phyloP scores from a whole-genome alignment of 2,888 invertebrate species.

The Chymomyza fuscimana region DNA sequence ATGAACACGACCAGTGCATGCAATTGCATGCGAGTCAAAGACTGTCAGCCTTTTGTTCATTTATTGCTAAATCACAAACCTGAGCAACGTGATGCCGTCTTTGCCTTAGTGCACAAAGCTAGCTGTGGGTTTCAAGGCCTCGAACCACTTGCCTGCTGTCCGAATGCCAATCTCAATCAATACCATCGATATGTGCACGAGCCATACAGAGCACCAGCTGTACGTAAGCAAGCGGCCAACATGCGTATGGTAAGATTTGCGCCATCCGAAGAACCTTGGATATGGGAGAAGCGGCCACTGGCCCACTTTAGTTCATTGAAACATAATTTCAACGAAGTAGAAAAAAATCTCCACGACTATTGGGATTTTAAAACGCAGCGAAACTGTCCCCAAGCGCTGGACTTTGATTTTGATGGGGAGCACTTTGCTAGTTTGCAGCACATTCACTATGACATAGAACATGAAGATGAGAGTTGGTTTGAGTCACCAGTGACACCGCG shows the following conservation, averaged over 20 bases:
- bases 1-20: slow-evolving; percentile 47
- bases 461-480: slow-evolving; percentile 19
- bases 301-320: slow-evolving; percentile 4
- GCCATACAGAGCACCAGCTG: slow-evolving; percentile 8
- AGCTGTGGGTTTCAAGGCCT: slow-evolving; percentile 70
- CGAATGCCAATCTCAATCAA: slow-evolving; percentile 16
- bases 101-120: slow-evolving; percentile 59
- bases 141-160: slow-evolving; percentile 74
- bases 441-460: slow-evolving; percentile 49
- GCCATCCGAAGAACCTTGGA: slow-evolving; percentile 63
- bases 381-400: slow-evolving; percentile 75
- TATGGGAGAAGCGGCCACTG: slow-evolving; percentile 63
- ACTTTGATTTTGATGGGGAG: slow-evolving; percentile 32
- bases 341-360: slow-evolving; percentile 69
- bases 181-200: slow-evolving; percentile 12
- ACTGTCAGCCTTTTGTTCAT: slow-evolving; percentile 64
- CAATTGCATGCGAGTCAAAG: slow-evolving; percentile 71
- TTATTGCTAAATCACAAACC: slow-evolving; percentile 54
- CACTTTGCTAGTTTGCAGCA: slow-evolving; percentile 34
- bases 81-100: slow-evolving; percentile 55
- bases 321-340: slow-evolving; percentile 33
- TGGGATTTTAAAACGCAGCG: slow-evolving; percentile 71
- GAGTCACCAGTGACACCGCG: slow-evolving; percentile 15
- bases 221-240: background rate
- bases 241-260: slow-evolving; percentile 41